Evolutionary conservation across 2,113 vertebrate genomes (phyloP).

Genomic region (Ramphastos sulfuratus): DNA sequence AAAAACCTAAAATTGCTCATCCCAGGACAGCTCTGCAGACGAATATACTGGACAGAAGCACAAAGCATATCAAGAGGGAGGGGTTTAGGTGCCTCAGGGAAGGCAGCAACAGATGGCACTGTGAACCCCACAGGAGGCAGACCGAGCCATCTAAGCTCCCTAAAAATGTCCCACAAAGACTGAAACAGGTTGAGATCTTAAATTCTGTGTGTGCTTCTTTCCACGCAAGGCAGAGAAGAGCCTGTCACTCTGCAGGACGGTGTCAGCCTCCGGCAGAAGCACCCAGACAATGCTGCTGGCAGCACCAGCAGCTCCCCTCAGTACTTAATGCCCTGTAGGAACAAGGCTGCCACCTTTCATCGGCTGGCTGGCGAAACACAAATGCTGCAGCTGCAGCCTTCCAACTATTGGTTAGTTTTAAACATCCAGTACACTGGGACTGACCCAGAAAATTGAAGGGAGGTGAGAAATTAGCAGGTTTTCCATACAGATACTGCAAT

Average conservation of each 20-base stretch:
- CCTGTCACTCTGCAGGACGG: not conserved
- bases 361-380: not conserved
- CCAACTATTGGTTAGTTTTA: not conserved
- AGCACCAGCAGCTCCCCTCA: not conserved
- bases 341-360: not conserved
- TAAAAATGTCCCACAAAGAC: not conserved
- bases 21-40: not conserved
- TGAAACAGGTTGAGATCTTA: not conserved
- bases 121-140: accelerated
- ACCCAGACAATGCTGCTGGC: not conserved
- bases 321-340: accelerated
- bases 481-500: not conserved
- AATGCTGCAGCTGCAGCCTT: not conserved
- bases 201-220: not conserved
- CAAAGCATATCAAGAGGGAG: not conserved
- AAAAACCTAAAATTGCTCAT: not conserved
- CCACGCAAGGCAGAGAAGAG: not conserved
- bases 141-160: not conserved
- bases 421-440: not conserved
- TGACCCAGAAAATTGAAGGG: not conserved
- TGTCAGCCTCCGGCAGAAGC: not conserved
- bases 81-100: not conserved
- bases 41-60: not conserved
- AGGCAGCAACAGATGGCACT: not conserved
- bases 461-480: not conserved